A percentile compares a stretch with the other conserved stretches of the same genome.
These are phyloP conservation scores for Epizoanthus ramosus DNA, from an alignment of 92 coral and sea anemone species.

Conservation along the genomic window DNA sequence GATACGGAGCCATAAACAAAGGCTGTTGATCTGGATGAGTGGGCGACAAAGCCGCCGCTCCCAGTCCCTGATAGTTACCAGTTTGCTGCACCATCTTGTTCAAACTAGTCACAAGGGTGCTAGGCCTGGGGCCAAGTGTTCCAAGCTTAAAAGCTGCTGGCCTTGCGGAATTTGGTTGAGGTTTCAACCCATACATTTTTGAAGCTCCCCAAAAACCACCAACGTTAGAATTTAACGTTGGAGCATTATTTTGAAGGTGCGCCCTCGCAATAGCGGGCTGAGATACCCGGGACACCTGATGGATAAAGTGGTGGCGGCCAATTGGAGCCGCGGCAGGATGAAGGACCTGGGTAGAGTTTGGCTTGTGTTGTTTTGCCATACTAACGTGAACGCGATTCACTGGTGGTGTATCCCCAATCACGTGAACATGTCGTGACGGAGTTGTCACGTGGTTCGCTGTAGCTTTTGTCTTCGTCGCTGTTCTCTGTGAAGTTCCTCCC, in stretches of 20 bases:
- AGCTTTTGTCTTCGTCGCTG: neutral
- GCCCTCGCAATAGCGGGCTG: slow-evolving; percentile 22
- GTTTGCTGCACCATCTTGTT: slow-evolving; percentile 8
- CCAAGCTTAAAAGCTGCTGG: neutral
- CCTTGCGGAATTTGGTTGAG: neutral
- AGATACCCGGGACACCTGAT: neutral
- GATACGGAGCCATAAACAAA: neutral
- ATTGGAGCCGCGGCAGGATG: neutral
- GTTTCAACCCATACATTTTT: neutral
- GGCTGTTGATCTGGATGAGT: neutral
- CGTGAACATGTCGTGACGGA: neutral
- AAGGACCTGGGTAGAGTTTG: slow-evolving; percentile 1
- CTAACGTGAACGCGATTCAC: slow-evolving; percentile 1
- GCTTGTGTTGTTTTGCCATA: neutral
- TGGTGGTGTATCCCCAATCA: neutral
- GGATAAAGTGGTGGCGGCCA: slow-evolving; percentile 5
- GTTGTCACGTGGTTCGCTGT: neutral
- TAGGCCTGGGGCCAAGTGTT: neutral
- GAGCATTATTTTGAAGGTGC: neutral
- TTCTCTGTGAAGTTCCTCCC: neutral
- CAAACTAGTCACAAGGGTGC: neutral
- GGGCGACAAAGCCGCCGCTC: neutral
- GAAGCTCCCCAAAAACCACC: neutral
- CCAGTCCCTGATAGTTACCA: neutral
- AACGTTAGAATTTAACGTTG: neutral